phyloP scores from a whole-genome alignment of 2,113 vertebrate genomes.

The Mastomys natalensis region DNA sequence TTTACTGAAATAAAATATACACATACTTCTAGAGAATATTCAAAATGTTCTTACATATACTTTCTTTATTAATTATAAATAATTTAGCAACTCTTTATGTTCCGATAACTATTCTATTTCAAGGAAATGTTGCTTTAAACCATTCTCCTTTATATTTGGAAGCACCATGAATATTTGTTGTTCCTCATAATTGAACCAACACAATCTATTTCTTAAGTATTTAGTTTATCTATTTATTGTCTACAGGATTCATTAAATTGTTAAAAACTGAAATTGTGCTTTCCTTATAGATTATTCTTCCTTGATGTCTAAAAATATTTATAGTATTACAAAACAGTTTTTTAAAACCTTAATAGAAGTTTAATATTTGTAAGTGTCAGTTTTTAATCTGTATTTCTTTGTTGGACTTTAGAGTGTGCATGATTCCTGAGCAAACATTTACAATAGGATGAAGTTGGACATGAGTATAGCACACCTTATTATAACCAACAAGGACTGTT shows the following conservation, averaged over 20 bases:
- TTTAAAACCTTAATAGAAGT: neutral
- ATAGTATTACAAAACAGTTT: neutral
- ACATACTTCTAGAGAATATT: neutral
- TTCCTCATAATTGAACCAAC: neutral
- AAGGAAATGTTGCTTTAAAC: neutral
- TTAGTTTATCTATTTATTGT: neutral
- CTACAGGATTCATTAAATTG: neutral
- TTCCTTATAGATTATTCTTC: neutral
- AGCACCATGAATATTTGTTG: neutral
- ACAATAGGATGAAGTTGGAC: neutral
- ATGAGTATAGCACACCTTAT: neutral
- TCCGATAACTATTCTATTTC: neutral
- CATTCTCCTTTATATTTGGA: neutral
- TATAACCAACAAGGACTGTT: neutral
- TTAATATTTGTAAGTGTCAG: neutral
- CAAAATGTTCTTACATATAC: neutral
- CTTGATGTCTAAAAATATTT: neutral
- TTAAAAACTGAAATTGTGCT: neutral
- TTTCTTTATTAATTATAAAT: conserved; percentile 9
- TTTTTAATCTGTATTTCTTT: neutral
- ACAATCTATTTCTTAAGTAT: neutral
- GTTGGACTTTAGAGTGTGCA: neutral
- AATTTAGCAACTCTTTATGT: neutral
- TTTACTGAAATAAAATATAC: neutral
- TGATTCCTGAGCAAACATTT: neutral